Conservation (phyloP, 2,113 vertebrate genomes). For the Pipa parva region DNA sequence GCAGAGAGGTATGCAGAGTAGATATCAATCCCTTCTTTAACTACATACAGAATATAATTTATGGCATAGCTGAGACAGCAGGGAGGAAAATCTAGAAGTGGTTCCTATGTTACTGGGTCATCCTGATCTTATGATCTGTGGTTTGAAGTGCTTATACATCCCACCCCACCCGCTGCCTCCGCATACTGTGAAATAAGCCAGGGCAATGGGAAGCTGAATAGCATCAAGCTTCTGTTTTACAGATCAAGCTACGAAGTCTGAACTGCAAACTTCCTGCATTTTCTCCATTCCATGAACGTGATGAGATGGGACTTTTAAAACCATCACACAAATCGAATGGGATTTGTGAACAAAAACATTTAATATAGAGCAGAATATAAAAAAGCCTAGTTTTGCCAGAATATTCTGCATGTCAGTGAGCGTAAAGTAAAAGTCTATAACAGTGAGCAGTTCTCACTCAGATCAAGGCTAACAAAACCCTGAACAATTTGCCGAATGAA, state of each 20-base stretch:
- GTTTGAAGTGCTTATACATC: background rate
- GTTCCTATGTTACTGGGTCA: background rate
- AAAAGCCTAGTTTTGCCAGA: too few species aligned
- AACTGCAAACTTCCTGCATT: background rate
- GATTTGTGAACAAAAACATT: too few species aligned
- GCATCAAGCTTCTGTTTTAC: background rate
- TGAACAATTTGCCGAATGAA: too few species aligned
- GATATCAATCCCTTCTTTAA: background rate
- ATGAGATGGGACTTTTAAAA: background rate
- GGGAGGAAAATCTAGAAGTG: background rate
- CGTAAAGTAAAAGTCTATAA: too few species aligned
- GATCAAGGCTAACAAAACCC: too few species aligned
- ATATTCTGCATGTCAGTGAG: too few species aligned
- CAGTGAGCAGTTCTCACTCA: too few species aligned
- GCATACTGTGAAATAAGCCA: background rate
- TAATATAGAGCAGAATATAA: too few species aligned
- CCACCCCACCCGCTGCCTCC: background rate
- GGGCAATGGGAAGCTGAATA: background rate
- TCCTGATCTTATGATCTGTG: background rate
- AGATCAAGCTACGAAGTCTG: background rate
- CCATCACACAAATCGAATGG: too few species aligned
- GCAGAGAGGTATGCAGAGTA: background rate
- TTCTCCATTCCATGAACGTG: background rate
- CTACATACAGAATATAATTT: background rate
- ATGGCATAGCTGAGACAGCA: background rate